These are phyloP conservation scores for Lagopus leucura DNA, from an alignment of 2,113 vertebrate species.

Conservation along the genomic window DNA sequence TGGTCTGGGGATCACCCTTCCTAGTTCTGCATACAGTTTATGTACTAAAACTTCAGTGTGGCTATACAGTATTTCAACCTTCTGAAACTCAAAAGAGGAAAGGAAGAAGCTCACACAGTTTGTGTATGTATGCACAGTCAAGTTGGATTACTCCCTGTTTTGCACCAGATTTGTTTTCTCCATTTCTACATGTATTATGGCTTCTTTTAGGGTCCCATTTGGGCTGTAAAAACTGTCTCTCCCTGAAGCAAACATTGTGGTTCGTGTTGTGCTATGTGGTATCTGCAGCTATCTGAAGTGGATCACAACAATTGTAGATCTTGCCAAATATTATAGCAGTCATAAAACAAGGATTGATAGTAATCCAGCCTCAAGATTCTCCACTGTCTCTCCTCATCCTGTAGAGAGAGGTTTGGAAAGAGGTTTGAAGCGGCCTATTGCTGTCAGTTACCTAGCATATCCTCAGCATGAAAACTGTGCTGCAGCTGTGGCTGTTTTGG, in stretches of 20 bases:
- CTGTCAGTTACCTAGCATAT: not conserved
- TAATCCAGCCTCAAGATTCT: not conserved
- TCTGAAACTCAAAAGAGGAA: not conserved
- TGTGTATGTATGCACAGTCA: not conserved
- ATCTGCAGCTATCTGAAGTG: not conserved
- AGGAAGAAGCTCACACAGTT: not conserved
- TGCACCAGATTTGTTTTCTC: not conserved
- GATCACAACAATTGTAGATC: not conserved
- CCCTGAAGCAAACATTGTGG: not conserved
- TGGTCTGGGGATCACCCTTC: not conserved
- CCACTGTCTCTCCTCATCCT: not conserved
- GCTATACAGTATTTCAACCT: fast-evolving
- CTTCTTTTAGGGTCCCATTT: not conserved
- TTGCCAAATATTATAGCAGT: not conserved
- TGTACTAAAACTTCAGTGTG: not conserved
- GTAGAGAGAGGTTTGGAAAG: not conserved
- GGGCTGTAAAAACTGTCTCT: not conserved
- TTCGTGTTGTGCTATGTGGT: not conserved
- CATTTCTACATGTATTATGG: not conserved
- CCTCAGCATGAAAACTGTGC: not conserved
- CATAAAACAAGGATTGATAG: not conserved
- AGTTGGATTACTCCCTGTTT: not conserved
- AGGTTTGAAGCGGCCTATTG: not conserved
- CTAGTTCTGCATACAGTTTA: not conserved
- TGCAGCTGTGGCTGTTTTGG: not conserved